These are phyloP conservation scores for Hypena proboscidalis DNA, from an alignment of 2,888 invertebrate genomes.

Conservation along the genomic window DNA sequence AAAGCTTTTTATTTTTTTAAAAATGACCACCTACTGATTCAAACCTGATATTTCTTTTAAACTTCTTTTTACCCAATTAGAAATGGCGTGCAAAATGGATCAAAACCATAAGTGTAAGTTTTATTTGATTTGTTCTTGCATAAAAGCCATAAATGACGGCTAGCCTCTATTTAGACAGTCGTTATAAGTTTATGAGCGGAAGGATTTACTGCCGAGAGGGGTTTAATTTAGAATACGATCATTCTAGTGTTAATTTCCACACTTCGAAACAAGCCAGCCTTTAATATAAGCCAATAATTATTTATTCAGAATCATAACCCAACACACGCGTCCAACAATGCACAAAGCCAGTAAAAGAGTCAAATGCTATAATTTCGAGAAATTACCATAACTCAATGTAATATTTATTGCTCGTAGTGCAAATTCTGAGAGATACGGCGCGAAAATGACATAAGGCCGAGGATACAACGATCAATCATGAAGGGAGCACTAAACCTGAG, in stretches of 20 bases:
- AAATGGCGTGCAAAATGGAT: constrained; percentile 51
- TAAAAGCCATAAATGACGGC: constrained; percentile 74
- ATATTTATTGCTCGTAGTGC: constrained; percentile 79
- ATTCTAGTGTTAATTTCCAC: constrained; percentile 75
- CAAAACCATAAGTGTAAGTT: constrained; percentile 53
- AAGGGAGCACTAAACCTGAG: constrained; percentile 81
- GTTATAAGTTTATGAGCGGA: constrained; percentile 77
- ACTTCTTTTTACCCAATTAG: no score
- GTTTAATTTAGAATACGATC: constrained; percentile 79
- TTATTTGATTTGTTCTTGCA: constrained; percentile 62
- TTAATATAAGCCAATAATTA: constrained; percentile 35
- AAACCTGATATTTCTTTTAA: no score
- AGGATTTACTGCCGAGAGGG: constrained; percentile 76
- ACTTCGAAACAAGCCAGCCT: constrained; percentile 48
- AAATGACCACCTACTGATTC: no score
- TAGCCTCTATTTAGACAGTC: constrained; percentile 82
- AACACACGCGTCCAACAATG: constrained; percentile 35
- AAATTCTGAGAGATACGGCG: constrained; percentile 78
- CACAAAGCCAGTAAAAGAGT: constrained; percentile 41
- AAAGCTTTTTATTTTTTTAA: no score
- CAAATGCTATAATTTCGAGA: constrained; percentile 61
- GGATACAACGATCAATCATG: constrained; percentile 84
- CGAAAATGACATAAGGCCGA: constrained; percentile 82
- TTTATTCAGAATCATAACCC: constrained; percentile 35
- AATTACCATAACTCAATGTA: constrained; percentile 77